Conservation (phyloP, 64 coral and sea anemone genomes). For the Montipora efflorescens region DNA sequence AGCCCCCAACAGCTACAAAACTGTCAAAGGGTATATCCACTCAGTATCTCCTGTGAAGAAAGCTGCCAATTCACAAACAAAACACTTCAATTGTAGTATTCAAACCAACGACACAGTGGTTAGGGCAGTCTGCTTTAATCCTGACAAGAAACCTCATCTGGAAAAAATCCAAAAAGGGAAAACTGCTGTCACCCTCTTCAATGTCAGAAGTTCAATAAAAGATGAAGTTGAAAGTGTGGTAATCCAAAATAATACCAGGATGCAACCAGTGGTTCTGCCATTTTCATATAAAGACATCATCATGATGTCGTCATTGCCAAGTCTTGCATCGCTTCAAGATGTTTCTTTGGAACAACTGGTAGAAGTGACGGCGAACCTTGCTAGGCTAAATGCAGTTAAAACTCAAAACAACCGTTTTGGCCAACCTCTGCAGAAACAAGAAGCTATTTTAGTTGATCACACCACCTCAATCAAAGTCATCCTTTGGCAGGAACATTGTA, state of each 20-base stretch:
- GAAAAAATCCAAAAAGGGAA: neutral
- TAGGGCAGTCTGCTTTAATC: too few species aligned
- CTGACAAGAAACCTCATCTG: neutral
- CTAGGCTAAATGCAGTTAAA: too few species aligned
- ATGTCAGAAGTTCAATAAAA: slow-evolving; percentile 22
- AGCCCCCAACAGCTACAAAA: slow-evolving; percentile 1
- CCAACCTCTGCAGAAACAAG: too few species aligned
- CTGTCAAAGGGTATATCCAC: slow-evolving; percentile 17
- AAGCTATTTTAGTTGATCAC: too few species aligned
- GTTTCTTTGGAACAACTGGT: too few species aligned
- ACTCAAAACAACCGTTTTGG: too few species aligned
- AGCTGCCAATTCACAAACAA: slow-evolving; percentile 30
- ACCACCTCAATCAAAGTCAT: neutral
- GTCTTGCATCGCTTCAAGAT: too few species aligned
- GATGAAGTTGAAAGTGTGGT: slow-evolving; percentile 43
- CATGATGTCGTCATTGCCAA: too few species aligned
- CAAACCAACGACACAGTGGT: too few species aligned
- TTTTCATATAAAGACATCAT: neutral
- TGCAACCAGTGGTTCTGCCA: slow-evolving; percentile 17
- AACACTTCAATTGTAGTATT: slow-evolving; percentile 35
- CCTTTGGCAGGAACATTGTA: slow-evolving; percentile 52
- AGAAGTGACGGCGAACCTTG: too few species aligned
- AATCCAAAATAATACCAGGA: slow-evolving; percentile 28
- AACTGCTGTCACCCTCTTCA: slow-evolving; percentile 18
- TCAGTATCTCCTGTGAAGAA: neutral